Evolutionary conservation across 2,888 invertebrate species (phyloP).

Genomic region (Rotaria macrura): DNA sequence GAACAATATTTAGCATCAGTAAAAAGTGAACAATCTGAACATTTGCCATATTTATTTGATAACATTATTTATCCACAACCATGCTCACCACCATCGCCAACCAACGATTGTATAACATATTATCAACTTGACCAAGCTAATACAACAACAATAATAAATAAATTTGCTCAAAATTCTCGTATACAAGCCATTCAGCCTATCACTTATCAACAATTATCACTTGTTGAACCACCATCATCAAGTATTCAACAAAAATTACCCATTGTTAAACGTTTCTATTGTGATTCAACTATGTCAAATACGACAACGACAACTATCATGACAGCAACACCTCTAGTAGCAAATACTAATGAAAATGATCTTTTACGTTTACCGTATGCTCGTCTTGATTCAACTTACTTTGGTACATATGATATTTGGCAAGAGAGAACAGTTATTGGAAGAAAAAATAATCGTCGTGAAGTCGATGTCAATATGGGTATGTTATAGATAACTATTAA

Average conservation of each 20-base stretch:
- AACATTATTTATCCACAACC: slow-evolving; percentile 5
- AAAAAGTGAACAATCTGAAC: not conserved
- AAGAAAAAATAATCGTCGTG: not conserved
- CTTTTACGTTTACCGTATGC: not conserved
- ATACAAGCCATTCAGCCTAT: not conserved
- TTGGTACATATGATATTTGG: not conserved
- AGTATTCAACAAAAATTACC: not conserved
- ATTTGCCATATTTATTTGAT: not conserved
- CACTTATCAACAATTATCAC: slow-evolving; percentile 8
- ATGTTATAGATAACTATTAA: too few species aligned
- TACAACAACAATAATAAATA: not conserved
- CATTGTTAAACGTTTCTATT: not conserved
- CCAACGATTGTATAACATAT: not conserved
- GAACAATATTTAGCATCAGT: not conserved
- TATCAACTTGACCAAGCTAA: not conserved
- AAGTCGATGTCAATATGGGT: slow-evolving; percentile 12
- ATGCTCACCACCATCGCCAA: not conserved
- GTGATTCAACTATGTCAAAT: not conserved
- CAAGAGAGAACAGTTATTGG: not conserved
- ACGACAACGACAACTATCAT: not conserved
- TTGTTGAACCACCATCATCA: not conserved
- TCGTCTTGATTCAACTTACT: not conserved
- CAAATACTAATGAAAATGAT: not conserved
- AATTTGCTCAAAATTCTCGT: not conserved
- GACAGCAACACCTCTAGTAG: not conserved